Evolutionary conservation across 1,140 invertebrate genomes (phyloP).

Genomic region (Ceratitis capitata): DNA sequence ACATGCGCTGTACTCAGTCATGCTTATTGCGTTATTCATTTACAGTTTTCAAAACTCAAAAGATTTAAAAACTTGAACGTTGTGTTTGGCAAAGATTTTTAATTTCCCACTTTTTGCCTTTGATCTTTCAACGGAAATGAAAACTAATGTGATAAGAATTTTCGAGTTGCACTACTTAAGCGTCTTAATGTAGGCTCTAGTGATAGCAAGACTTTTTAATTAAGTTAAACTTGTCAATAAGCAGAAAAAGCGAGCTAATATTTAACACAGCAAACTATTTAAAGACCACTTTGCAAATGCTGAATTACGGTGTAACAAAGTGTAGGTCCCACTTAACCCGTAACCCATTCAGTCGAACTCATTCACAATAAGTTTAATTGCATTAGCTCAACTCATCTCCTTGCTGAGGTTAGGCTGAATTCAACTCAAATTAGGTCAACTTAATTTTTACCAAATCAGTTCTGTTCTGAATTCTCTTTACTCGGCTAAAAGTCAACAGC

Average conservation of each 20-base stretch:
- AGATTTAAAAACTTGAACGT: neutral
- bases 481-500: too few relatives aligned
- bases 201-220: neutral
- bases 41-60: neutral
- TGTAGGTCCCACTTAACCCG: too few relatives aligned
- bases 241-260: neutral
- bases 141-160: neutral
- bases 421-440: too few relatives aligned
- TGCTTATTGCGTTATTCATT: neutral
- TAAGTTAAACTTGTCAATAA: neutral
- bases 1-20: neutral
- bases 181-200: neutral
- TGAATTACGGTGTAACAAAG: too few relatives aligned
- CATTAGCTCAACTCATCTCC: too few relatives aligned
- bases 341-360: too few relatives aligned
- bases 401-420: too few relatives aligned
- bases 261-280: neutral
- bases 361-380: too few relatives aligned
- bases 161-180: neutral
- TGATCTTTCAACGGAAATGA: neutral
- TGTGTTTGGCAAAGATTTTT: neutral
- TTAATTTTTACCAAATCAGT: too few relatives aligned
- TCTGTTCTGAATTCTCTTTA: too few relatives aligned
- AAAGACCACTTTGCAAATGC: too few relatives aligned
- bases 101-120: neutral